Base-by-base conservation (phyloP, 2,113 vertebrate species). In the Nothobranchius furzeri region DNA sequence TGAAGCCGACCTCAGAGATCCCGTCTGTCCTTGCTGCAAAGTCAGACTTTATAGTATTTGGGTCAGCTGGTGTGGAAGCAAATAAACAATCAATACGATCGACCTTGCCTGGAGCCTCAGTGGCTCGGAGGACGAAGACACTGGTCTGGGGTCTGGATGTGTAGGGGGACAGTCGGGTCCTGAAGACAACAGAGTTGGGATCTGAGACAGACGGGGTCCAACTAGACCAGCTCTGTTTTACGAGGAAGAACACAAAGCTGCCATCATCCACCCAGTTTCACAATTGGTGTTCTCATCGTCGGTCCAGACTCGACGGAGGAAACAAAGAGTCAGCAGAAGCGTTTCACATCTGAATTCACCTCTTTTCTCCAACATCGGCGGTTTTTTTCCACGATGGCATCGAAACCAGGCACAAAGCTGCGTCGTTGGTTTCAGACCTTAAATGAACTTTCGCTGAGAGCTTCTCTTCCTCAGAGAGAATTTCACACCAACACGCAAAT, bases 41-140 rank as follows among this genome's bases (percentile, higher is more conserved):
- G 86, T 85, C 82, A 67, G 2, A 25, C 47, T 75, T 82, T 75
- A 82, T 54, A 59, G 52, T 1, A 3, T 56, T 42, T 24, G 59
- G 76, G 79, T 59, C 74, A 20, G 14, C 12, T 10, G 25, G 50
- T 36, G 54, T 54, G 50, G 35, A 37, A 62, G 69, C n/a, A 73
- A 64, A 50, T 60, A 73, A 54, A 48, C 52, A 30, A 43, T 42
- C 66, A 56, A 69, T 13, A 64, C 9, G 47, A 12, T 25, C 20
- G 56, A 76, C 75, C 75, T 81, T 76, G 64, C 63, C 13, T 43
- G 30, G 7, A 50, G 42, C 17, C 30, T 40, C 14, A 30, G 25
- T 24, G 40, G 45, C 45, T 48, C 9, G 53, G 54, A 62, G 63
- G 46, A 8, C 20, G 20, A 20, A 20, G 20, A 20, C 20, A 20